Evolutionary conservation across 2,797 vertebrate species (phyloP).

Genomic region (Phataginus tricuspis): DNA sequence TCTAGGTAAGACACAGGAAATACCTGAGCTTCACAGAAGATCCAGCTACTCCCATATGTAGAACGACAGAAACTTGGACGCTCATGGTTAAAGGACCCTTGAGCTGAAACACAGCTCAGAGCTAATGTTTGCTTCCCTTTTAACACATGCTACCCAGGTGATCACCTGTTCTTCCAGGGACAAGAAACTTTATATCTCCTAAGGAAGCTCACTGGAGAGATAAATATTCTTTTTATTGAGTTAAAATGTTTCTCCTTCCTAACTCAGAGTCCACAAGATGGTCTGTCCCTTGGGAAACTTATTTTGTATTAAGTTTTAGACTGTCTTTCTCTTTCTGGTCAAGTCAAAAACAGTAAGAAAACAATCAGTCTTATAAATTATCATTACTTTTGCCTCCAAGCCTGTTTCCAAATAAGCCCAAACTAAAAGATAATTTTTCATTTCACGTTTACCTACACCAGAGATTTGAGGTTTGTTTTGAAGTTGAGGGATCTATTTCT

Average conservation of each 20-base stretch:
- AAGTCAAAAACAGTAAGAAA: slow-evolving; percentile 47
- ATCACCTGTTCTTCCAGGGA: slow-evolving; percentile 23
- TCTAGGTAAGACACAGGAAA: slow-evolving; percentile 56
- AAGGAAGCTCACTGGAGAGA: background rate
- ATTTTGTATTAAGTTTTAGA: background rate
- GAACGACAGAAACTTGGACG: background rate
- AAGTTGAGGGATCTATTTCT: background rate
- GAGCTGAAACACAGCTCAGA: background rate
- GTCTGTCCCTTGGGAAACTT: background rate
- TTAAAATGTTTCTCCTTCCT: slow-evolving; percentile 22
- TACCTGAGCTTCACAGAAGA: slow-evolving; percentile 21
- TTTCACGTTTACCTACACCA: background rate
- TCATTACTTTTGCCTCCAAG: background rate
- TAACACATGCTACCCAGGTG: background rate
- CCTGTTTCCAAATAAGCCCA: background rate
- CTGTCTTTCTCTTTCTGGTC: slow-evolving; percentile 5
- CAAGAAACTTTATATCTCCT: slow-evolving; percentile 33
- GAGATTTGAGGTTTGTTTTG: background rate
- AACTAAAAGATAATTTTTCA: background rate
- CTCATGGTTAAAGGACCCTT: background rate
- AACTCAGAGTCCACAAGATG: background rate
- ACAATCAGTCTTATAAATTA: background rate
- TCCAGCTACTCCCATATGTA: background rate
- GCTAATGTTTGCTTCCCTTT: background rate
- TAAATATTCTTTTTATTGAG: slow-evolving; percentile 43